These are phyloP conservation scores for Atopsyche davidsoni DNA, from an alignment of 1,140 invertebrate genomes.

Conservation along the genomic window DNA sequence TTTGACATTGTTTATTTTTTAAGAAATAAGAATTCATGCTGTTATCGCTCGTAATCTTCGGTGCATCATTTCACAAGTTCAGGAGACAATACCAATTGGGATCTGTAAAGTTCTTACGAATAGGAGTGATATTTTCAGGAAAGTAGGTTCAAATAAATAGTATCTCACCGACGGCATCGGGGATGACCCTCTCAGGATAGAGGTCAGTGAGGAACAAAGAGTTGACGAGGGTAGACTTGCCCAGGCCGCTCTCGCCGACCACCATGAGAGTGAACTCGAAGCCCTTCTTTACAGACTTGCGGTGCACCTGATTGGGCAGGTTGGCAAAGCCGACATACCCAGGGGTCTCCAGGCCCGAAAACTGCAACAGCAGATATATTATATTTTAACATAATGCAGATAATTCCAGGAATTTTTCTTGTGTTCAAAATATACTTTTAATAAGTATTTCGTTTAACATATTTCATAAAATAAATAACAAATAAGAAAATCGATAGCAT, in stretches of 20 bases:
- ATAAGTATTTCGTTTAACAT: neutral
- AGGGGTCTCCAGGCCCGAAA: slow-evolving; percentile 73
- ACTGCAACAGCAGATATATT: slow-evolving; percentile 49
- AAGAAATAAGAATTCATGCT: too few relatives aligned
- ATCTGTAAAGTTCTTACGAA: too few relatives aligned
- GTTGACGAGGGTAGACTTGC: slow-evolving; percentile 97
- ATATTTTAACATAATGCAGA: slow-evolving; percentile 3
- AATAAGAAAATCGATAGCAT: neutral
- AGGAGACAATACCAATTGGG: too few relatives aligned
- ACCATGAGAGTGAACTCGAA: slow-evolving; percentile 99
- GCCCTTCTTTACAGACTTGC: slow-evolving; percentile 95
- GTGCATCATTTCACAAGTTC: too few relatives aligned
- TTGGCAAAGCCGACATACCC: slow-evolving; percentile 92
- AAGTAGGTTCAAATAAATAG: slow-evolving; percentile 3
- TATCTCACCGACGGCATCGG: slow-evolving; percentile 74
- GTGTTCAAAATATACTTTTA: too few relatives aligned
- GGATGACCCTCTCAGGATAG: slow-evolving; percentile 82
- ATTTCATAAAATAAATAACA: neutral
- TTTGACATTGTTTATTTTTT: too few relatives aligned
- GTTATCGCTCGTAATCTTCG: too few relatives aligned
- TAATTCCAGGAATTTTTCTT: neutral
- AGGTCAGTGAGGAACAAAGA: slow-evolving; percentile 95
- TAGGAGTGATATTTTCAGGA: too few relatives aligned
- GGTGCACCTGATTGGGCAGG: slow-evolving; percentile 90
- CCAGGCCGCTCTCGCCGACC: slow-evolving; percentile 92